Conservation (phyloP, 2,113 vertebrate species). For the Podarcis cretensis region DNA sequence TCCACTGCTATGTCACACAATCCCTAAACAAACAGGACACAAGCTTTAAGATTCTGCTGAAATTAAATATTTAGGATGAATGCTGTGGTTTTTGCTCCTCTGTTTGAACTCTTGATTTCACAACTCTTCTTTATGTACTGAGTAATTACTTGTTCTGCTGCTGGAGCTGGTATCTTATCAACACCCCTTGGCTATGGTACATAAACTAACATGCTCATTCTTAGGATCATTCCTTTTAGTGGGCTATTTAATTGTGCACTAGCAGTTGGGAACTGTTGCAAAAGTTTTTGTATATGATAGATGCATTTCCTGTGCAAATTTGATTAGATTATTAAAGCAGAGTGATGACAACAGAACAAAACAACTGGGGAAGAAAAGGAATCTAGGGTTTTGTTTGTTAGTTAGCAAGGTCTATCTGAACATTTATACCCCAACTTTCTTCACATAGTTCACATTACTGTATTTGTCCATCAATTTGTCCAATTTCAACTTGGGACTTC, state of each 20-base stretch:
- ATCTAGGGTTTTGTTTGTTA: background rate
- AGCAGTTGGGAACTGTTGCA: slow-evolving; percentile 14
- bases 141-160: background rate
- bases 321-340: slow-evolving; percentile 4
- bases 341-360: background rate
- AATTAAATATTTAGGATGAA: slow-evolving; percentile 38
- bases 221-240: background rate
- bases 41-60: slow-evolving; percentile 15
- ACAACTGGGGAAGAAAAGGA: background rate
- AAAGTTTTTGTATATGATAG: slow-evolving; percentile 17
- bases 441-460: background rate
- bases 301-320: background rate
- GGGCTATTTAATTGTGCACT: background rate
- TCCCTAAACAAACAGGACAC: slow-evolving; percentile 16
- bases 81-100: background rate
- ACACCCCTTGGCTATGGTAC: background rate
- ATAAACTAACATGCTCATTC: background rate
- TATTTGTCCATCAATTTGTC: too few relatives aligned
- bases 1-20: background rate
- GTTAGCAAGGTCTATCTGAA: background rate
- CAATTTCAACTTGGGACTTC: too few relatives aligned
- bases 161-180: background rate
- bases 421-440: background rate
- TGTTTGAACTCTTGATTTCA: background rate
- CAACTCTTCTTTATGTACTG: background rate